Base-by-base conservation (phyloP, 2,888 invertebrate species). In the Drosophila borealis region DNA sequence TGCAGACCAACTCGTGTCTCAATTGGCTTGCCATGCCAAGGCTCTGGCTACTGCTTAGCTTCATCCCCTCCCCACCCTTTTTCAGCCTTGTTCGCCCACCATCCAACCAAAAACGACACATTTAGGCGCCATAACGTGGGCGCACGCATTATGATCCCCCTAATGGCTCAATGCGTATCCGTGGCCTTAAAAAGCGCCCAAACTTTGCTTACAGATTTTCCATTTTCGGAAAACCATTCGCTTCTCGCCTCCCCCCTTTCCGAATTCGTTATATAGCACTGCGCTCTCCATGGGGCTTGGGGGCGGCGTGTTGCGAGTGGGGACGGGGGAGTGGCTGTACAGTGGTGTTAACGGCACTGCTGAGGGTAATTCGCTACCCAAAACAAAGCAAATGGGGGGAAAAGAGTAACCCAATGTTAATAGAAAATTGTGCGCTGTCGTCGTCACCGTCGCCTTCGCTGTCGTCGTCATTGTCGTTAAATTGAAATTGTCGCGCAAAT, bases 401-500 rank as follows among this genome's bases (percentile, higher is more conserved):
- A 51, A 73, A 68, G 72, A 64, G 74, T 60, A 68, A 74, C 69
- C 66, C 67, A 80, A 80, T 63, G 86, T 79, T 82, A 83, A 88
- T 86, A 87, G 89, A 87, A 86, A 86, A 79, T 76, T 80, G 71
- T 56, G 70, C 49, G 64, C 59, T 70, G 74, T 69, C 56, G 68
- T 67, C 55, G 57, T 66, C 69, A 69, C 70, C 74, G 66, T 71
- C 60, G 70, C 69, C 59, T 70, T 67, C 55, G 50, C 60, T 64
- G 71, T 74, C 72, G 67, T 72, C 56, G 48, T 55, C 55, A 69
- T 79, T 81, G 78, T 76, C 76, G 80, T 79, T 80, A 90, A 90
- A 91, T 90, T 90, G 90, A 90, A 89, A 91, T 91, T 85, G 90
- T 89, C 88, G 89, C 84, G 87, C 76, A 80, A 88, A 83, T 82